Base-by-base conservation (phyloP, 2,888 invertebrate species). In the Chironomus riparius region DNA sequence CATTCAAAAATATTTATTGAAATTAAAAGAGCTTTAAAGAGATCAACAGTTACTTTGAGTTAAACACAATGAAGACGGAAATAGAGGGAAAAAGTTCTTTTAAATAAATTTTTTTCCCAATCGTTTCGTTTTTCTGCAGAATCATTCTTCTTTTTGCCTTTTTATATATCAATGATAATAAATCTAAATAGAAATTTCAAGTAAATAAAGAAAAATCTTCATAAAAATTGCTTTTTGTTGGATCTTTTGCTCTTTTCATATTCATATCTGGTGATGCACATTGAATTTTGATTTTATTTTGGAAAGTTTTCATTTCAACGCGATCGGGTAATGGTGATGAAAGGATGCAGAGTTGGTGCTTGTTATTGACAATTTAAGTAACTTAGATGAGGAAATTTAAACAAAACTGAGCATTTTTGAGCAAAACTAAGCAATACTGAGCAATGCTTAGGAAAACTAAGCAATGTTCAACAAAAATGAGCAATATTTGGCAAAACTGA, bases 121-220 rank as follows among this genome's bases (percentile, higher is more conserved):
- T 2, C 13, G 21, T 12, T 21, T 62, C 21, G 7, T 22, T 15
- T 62, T 21, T 38, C 10, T 24, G 21, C 12, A 21, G 12, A 24
- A 24, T 65, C 65, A 22, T 22, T 65, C 10, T 1, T 13, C 22
- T 62, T n/a, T n/a, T 50, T 72, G 28, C 15, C 18, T 15, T 22
- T 70, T 70, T 70, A 38, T 38, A 38, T 38, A 70, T 24, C 70
- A 38, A 15, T 62, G 28, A 5, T 21, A 28, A 56, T 71, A 71
- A 71, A 71, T 71, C 71, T 71, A 56, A 71, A 71, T 61, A 72
- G 72, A 62, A 50, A 50, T 62, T 72, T 21, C 21, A 38, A 38
- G 4, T 22, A 47, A n/a, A 62, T n/a, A 24, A 13, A 24, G 18
- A 21, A 65, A 65, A 65, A 65, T 68, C 21, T 28, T 38, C 28